A percentile compares a stretch with the other conserved stretches of the same genome.
These are phyloP conservation scores for Pedetes capensis DNA, from an alignment of 2,113 vertebrate genomes.

Conservation along the genomic window DNA sequence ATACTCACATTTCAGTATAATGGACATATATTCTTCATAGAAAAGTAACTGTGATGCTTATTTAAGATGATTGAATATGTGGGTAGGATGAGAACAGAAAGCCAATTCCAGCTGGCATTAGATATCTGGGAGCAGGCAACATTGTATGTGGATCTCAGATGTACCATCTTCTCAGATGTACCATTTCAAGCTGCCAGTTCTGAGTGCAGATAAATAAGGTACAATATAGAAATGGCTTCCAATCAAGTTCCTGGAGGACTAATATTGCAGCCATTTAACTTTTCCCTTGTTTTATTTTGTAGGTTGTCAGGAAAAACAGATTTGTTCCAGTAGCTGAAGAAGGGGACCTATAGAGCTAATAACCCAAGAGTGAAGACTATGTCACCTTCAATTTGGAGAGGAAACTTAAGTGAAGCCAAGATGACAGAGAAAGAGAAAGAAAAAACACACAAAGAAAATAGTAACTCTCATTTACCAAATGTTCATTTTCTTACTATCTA, in stretches of 20 bases:
- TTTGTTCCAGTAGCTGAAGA: neutral
- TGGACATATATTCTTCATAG: neutral
- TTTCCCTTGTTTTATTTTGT: neutral
- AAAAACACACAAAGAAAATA: neutral
- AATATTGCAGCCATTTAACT: neutral
- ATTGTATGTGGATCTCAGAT: neutral
- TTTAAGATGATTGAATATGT: neutral
- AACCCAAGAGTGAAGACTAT: neutral
- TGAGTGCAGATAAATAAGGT: neutral
- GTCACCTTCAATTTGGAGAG: neutral
- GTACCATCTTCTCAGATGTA: neutral
- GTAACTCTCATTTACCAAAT: neutral
- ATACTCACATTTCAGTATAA: neutral
- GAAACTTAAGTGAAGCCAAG: neutral
- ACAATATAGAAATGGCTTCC: neutral
- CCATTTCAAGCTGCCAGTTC: neutral
- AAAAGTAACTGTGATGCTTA: neutral
- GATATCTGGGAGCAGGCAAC: neutral
- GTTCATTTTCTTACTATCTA: neutral
- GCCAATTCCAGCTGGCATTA: neutral
- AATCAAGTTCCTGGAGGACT: neutral
- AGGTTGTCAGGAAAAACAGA: neutral
- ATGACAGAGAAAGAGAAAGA: neutral
- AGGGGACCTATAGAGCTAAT: neutral
- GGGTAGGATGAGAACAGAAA: neutral